A percentile compares a stretch with the other conserved stretches of the same genome.
Evolutionary conservation across 2,113 vertebrate species (phyloP).

Genomic region (Nesogale talazaci): DNA sequence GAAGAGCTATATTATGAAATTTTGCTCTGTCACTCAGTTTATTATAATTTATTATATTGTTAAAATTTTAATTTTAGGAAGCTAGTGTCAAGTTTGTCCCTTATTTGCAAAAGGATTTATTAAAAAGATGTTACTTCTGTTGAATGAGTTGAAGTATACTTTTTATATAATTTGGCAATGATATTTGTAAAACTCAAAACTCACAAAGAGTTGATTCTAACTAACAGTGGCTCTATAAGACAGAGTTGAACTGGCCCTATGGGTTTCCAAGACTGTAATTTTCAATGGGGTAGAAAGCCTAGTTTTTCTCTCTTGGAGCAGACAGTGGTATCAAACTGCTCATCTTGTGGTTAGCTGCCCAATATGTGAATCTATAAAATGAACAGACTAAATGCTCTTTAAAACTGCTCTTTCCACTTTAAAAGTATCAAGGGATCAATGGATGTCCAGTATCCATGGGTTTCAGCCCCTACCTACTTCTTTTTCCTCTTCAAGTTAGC

Average conservation of each 20-base stretch:
- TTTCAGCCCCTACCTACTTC: neutral
- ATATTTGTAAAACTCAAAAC: neutral
- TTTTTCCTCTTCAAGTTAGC: slow-evolving; percentile 23
- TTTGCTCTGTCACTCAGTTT: neutral
- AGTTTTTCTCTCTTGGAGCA: too few species aligned
- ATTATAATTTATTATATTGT: neutral
- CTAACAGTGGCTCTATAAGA: too few species aligned
- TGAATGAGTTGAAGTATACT: neutral
- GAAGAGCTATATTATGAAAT: too few species aligned
- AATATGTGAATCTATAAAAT: neutral
- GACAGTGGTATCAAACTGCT: too few species aligned
- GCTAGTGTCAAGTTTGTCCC: neutral
- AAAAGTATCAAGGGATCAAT: neutral
- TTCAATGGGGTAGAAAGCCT: too few species aligned
- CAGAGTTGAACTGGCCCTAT: too few species aligned
- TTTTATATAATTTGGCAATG: neutral
- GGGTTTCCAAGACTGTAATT: too few species aligned
- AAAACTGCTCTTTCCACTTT: neutral
- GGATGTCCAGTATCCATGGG: neutral
- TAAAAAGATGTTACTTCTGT: neutral
- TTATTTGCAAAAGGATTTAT: slow-evolving; percentile 16
- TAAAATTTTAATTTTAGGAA: slow-evolving; percentile 2
- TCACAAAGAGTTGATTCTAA: too few species aligned
- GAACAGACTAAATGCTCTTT: neutral
- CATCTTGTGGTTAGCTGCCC: too few species aligned